A percentile compares a stretch with the other conserved stretches of the same genome.
Evolutionary conservation across 2,797 vertebrate species (phyloP).

Genomic region (Euthynnus affinis): DNA sequence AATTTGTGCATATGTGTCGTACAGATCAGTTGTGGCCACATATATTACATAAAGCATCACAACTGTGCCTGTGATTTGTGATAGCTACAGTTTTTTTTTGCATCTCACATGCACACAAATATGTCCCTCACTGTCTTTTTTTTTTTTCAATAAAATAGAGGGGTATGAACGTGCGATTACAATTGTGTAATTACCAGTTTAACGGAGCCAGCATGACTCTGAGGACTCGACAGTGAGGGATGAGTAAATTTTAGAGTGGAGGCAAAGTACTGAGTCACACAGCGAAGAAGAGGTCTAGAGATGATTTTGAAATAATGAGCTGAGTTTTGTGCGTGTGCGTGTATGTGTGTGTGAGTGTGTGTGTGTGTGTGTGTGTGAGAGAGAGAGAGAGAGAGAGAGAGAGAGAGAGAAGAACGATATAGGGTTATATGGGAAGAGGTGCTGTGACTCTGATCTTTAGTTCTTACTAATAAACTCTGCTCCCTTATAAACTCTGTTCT

Average conservation of each 20-base stretch:
- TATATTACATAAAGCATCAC: neutral
- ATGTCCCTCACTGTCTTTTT: neutral
- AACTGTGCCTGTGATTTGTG: neutral
- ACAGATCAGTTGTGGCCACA: neutral
- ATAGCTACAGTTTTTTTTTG: no score
- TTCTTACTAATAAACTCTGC: constrained; percentile 16
- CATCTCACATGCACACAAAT: neutral
- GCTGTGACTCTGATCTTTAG: constrained; percentile 35
- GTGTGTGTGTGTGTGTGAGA: neutral
- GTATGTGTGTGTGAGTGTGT: neutral
- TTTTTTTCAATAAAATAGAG: constrained; percentile 24
- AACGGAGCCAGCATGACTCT: constrained; percentile 23
- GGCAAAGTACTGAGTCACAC: constrained; percentile 32
- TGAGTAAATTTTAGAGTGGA: constrained; percentile 36
- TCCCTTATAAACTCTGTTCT: constrained; percentile 17
- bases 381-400: neutral
- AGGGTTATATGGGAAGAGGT: neutral
- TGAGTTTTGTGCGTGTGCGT: constrained; percentile 20
- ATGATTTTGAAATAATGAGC: constrained; percentile 52
- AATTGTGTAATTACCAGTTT: constrained; percentile 54
- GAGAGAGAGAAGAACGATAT: neutral
- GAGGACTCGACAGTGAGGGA: constrained; percentile 47
- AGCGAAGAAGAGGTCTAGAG: constrained; percentile 22
- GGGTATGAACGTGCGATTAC: constrained; percentile 23
- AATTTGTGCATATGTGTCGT: neutral